These are phyloP conservation scores for Macquaria ambigua DNA, from an alignment of 2,113 vertebrate genomes.

Conservation along the genomic window DNA sequence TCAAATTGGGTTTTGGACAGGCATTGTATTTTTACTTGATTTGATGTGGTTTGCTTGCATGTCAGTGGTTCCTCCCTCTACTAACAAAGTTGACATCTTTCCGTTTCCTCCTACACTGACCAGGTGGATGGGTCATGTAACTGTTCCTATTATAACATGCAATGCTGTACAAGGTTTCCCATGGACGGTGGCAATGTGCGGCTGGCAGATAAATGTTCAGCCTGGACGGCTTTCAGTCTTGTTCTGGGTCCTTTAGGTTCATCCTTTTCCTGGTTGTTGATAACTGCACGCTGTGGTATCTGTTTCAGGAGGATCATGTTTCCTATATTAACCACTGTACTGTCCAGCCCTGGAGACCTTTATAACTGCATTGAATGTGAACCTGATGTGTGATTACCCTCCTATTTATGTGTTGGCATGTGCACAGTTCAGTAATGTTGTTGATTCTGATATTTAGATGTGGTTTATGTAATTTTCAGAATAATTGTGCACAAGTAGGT, in stretches of 20 bases:
- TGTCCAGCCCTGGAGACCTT: constrained; percentile 46
- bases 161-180: not conserved
- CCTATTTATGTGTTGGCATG: constrained; percentile 49
- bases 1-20: constrained; percentile 10
- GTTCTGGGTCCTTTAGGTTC: constrained; percentile 45
- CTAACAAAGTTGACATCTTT: constrained; percentile 60
- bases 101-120: constrained; percentile 54
- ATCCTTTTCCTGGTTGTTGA: constrained; percentile 57
- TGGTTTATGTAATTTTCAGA: not conserved
- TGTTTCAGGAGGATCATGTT: constrained; percentile 64
- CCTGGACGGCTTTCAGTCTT: constrained; percentile 33
- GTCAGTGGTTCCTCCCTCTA: constrained; percentile 60
- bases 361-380: constrained; percentile 63
- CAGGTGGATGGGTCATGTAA: constrained; percentile 60
- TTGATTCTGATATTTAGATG: constrained; percentile 14
- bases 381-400: constrained; percentile 43
- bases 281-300: constrained; percentile 79
- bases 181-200: constrained; percentile 1
- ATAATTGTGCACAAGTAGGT: not conserved
- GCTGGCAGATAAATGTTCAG: constrained; percentile 28
- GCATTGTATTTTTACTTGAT: constrained; percentile 15
- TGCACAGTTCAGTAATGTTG: constrained; percentile 3
- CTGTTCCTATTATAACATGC: not conserved
- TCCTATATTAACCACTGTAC: constrained; percentile 61
- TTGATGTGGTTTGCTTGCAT: constrained; percentile 64